These are phyloP conservation scores for Willisornis vidua DNA, from an alignment of 2,113 vertebrate genomes.

Conservation along the genomic window DNA sequence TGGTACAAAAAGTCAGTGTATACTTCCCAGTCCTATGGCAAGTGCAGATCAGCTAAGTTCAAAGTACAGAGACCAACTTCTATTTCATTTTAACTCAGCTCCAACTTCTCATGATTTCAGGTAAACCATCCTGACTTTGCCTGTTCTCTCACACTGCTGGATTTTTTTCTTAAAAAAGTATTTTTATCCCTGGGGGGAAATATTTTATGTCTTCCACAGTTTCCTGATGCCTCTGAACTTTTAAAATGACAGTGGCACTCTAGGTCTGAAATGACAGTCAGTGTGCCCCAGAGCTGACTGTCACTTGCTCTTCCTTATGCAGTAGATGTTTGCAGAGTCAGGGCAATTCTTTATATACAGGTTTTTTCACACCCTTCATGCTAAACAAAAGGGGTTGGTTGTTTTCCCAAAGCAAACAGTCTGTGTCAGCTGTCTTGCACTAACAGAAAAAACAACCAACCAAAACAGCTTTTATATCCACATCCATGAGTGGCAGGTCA, in stretches of 20 bases:
- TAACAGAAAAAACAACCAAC: background rate
- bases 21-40: background rate
- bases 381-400: constrained; percentile 57
- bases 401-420: constrained; percentile 58
- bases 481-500: background rate
- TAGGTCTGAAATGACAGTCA: background rate
- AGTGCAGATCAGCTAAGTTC: background rate
- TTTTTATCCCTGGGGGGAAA: background rate
- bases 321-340: constrained; percentile 56
- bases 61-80: background rate
- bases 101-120: background rate
- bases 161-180: background rate
- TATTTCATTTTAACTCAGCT: background rate
- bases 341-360: constrained; percentile 40
- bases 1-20: background rate
- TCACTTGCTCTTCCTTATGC: background rate
- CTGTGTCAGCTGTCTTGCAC: constrained; percentile 51
- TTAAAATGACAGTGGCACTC: background rate
- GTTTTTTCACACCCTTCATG: background rate
- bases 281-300: background rate
- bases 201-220: background rate
- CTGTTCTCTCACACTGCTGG: background rate
- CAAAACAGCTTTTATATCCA: constrained; percentile 43
- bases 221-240: background rate
- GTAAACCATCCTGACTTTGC: background rate